phyloP scores from a whole-genome alignment of 2,113 vertebrate genomes.

The Muscicapa adusta region DNA sequence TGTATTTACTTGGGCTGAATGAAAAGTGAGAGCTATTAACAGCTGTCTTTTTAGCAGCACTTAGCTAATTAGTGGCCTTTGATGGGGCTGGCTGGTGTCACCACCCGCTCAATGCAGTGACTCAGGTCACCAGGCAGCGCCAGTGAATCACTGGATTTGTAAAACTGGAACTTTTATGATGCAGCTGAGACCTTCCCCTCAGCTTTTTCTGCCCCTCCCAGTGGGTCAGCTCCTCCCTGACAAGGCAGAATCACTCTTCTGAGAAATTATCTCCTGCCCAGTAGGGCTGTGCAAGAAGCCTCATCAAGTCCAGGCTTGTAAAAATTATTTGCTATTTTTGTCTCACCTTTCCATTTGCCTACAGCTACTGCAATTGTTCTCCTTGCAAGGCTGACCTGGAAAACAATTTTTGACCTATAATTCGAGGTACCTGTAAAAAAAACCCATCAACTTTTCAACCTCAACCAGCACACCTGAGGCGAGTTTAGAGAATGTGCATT shows the following conservation, averaged over 20 bases:
- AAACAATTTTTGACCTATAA: background rate
- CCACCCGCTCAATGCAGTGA: background rate
- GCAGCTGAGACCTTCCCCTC: background rate
- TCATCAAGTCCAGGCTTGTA: background rate
- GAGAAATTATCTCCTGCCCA: background rate
- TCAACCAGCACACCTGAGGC: background rate
- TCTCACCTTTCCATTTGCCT: background rate
- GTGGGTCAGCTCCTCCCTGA: background rate
- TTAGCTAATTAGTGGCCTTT: background rate
- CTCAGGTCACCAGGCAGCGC: background rate
- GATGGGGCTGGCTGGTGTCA: background rate
- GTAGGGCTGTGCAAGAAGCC: background rate
- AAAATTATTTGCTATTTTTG: background rate
- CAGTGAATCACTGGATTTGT: constrained; percentile 24
- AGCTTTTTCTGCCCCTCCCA: constrained; percentile 1
- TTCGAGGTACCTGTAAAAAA: background rate
- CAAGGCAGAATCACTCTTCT: background rate
- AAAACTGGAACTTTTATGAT: background rate
- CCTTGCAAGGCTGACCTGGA: background rate
- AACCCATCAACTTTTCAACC: background rate
- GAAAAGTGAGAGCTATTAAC: background rate
- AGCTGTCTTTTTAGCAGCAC: background rate
- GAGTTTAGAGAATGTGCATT: background rate
- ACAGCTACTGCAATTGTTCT: background rate
- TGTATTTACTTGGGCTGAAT: background rate